Conservation (phyloP, 2,888 invertebrate species). For the Tetrapedia diversipes region DNA sequence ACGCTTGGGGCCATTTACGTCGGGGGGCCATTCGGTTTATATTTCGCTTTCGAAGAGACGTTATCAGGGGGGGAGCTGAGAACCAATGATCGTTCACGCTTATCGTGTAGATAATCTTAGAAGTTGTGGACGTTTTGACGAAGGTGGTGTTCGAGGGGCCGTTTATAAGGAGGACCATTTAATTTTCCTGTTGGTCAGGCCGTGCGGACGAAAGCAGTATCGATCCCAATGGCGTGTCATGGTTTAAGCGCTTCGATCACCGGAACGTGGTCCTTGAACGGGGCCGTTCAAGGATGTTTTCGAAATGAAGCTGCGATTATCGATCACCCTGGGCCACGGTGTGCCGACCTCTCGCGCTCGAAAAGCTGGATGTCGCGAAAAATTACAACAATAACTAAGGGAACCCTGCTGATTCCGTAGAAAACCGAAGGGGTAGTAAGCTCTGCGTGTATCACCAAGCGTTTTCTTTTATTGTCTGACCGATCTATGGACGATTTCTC, state of each 20-base stretch:
- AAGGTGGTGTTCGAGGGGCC: too few relatives aligned
- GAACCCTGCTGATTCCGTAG: slow-evolving; percentile 27
- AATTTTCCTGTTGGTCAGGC: too few relatives aligned
- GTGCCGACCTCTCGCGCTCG: neutral
- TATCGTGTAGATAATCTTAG: neutral
- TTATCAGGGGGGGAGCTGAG: too few relatives aligned
- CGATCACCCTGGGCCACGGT: slow-evolving; percentile 8
- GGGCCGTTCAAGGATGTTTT: slow-evolving; percentile 28
- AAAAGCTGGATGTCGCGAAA: neutral
- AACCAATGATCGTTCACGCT: too few relatives aligned
- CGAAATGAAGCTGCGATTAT: slow-evolving; percentile 39
- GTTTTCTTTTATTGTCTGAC: slow-evolving; percentile 19
- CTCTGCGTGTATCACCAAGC: slow-evolving; percentile 40
- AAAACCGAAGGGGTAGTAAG: slow-evolving; percentile 41
- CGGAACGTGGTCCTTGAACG: slow-evolving; percentile 32
- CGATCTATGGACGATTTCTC: neutral
- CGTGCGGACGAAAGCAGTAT: slow-evolving; percentile 8
- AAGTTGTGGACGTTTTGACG: neutral
- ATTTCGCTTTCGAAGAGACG: too few relatives aligned
- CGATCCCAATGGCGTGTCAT: neutral
- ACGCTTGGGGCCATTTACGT: too few relatives aligned
- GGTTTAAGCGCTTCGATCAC: slow-evolving; percentile 16
- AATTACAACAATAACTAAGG: slow-evolving; percentile 21
- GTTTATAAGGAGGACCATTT: too few relatives aligned
- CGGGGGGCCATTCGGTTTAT: too few relatives aligned